Percentiles rank a stretch among this genome's conserved stretches.
Evolutionary conservation across 2,888 invertebrate genomes (phyloP).

Genomic region (Acanthosoma haemorrhoidale): DNA sequence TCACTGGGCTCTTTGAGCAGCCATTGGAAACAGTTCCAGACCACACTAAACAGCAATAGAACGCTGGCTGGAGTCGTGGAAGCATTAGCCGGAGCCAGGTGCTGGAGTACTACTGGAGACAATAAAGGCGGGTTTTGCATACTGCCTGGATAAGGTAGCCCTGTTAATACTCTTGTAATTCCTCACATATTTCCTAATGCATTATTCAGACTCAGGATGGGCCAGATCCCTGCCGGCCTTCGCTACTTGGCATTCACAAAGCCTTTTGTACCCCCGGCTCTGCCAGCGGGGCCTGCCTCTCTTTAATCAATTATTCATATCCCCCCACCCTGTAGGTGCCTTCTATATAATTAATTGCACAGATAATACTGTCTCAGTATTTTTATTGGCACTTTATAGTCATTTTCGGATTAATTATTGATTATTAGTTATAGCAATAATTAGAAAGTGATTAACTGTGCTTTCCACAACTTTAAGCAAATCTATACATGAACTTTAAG

Average conservation of each 20-base stretch:
- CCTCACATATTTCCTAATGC: slow-evolving; percentile 34
- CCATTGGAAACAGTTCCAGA: too few relatives aligned
- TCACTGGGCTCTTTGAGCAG: too few relatives aligned
- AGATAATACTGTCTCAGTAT: background rate
- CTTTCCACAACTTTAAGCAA: too few relatives aligned
- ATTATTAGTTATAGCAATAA: too few relatives aligned
- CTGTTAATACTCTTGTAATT: slow-evolving; percentile 18
- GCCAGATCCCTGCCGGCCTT: background rate
- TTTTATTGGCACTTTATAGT: too few relatives aligned
- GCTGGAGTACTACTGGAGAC: too few relatives aligned
- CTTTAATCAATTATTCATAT: slow-evolving; percentile 30
- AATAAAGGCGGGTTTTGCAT: slow-evolving; percentile 19
- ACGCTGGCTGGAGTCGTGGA: too few relatives aligned
- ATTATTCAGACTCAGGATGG: slow-evolving; percentile 30
- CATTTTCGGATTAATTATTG: too few relatives aligned
- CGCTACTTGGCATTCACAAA: slow-evolving; percentile 15
- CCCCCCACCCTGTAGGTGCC: background rate
- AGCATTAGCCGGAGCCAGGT: background rate
- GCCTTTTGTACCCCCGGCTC: slow-evolving; percentile 15
- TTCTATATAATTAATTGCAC: slow-evolving; percentile 12
- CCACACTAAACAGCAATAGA: too few relatives aligned
- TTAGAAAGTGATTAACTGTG: too few relatives aligned
- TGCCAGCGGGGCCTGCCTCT: background rate
- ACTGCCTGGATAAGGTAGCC: background rate
- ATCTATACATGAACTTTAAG: too few relatives aligned